Evolutionary conservation across 2,113 vertebrate species (phyloP).

Genomic region (Mus pahari): DNA sequence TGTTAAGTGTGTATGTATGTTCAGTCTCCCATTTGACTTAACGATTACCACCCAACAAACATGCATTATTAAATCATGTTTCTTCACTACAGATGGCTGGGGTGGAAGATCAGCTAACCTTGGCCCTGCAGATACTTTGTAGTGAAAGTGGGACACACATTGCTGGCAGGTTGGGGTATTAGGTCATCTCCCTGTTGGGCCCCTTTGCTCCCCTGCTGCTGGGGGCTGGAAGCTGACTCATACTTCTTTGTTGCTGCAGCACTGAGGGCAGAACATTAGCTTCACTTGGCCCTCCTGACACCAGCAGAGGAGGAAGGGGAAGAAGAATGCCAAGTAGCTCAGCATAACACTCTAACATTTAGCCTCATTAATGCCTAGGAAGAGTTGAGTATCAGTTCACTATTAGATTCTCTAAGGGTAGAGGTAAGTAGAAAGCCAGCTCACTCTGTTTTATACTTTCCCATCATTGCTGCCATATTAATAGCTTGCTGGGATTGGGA

Average conservation of each 20-base stretch:
- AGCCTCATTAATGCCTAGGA: neutral
- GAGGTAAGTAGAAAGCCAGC: neutral
- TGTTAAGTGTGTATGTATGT: neutral
- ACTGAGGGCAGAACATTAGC: neutral
- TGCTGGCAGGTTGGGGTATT: neutral
- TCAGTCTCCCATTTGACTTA: neutral
- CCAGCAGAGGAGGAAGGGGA: neutral
- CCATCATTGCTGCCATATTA: neutral
- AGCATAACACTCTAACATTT: neutral
- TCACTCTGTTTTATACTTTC: neutral
- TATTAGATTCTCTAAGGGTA: neutral
- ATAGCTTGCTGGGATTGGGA: neutral
- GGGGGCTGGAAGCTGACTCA: neutral
- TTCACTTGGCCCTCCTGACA: neutral
- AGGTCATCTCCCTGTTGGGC: neutral
- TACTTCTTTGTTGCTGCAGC: slow-evolving; percentile 19
- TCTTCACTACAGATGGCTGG: neutral
- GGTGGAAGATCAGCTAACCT: slow-evolving; percentile 9
- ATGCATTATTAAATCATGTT: neutral
- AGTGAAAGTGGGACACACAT: neutral
- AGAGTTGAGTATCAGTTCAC: neutral
- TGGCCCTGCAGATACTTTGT: neutral
- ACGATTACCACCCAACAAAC: neutral
- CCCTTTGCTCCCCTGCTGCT: neutral
- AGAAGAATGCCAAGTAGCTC: neutral